Evolutionary conservation across 2,888 invertebrate genomes (phyloP), one percentile per base, ranked within the genome.

Genomic region (Scelioninae gen. 2): DNA sequence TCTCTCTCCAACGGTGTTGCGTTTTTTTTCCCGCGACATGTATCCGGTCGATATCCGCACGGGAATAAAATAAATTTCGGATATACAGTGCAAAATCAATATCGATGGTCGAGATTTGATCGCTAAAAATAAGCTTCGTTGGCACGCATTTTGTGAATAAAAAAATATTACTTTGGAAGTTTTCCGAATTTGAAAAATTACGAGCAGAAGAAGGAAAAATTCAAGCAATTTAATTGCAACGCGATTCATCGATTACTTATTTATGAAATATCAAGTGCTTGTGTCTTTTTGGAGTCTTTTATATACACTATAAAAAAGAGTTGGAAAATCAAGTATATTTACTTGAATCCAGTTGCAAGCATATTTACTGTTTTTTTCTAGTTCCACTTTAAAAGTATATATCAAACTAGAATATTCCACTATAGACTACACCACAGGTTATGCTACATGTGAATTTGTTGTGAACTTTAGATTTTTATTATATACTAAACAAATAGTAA

Each of bases 1-100:
- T 53, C 39, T 46, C 46, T 13, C 53, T 69, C 22, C 45, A 13
- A 31, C 35, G 11, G 10, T 15, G 33, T 39, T 39, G 53, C 58
- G 22, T 50, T 64, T 53, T 64, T 53, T 35, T 57, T 50, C 41
- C 41, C 55, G 28, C 18, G 18, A 52, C 43, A 45, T 19, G 15
- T 41, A 43, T 4, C 31, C 13, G 45, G 58, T 64, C 71, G 71
- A 70, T 70, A 70, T 55, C 41, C 13, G 43, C 64, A 65, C 45
- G 28, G 43, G 11, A 61, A 53, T 46, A 33, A 7, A 28, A 19
- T 64, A 35, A 64, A 45, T 64, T 64, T 35, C 35, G 50, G 64
- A 64, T 64, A 53, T 11, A 64, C 18, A 10, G 5, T 0, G 10
- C 9, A 53, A 43, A 64, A 64, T 64, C 64, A 28, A 64, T 64